Base-by-base conservation (phyloP, 2,888 invertebrate species). In the Celastrina argiolus region DNA sequence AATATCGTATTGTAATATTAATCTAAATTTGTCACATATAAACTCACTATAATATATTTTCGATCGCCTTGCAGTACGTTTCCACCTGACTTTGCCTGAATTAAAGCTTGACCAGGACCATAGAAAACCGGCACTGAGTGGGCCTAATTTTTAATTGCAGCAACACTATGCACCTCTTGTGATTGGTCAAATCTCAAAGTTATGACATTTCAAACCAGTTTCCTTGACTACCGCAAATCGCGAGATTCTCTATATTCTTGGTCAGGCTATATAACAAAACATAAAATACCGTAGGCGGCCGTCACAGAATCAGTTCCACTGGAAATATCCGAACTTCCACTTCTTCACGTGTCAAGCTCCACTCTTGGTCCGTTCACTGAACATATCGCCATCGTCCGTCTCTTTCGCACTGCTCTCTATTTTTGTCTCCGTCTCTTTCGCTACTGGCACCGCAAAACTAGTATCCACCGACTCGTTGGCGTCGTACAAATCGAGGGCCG, bases 251-350 rank as follows among this genome's bases (percentile, higher is more conserved):
- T 51, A 26, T 8, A 51, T 26, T 51, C 12, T 5, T 14, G 8
- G 51, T 14, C 4, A 1, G 45, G 12, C 22, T 16, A 22, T 51
- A 51, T 51, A 51, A 51, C 51, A 59, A 59, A 36, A 61, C 22
- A 41, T 41, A n/a, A n/a, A n/a, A 39, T 26, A 56, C 65, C 56
- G 63, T 42, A 42, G 68, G 71, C 67, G 67, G 68, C 68, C 79
- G 80, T 84, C 88, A 87, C 90, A 89, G 88, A 88, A 87, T 89
- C 88, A 87, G 79, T 81, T 83, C 85, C 85, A 83, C 81, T 85
- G 88, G 84, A 88, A 87, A 81, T 85, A 84, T 71, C 86, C 87
- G 66, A 79, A 78, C 75, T 80, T 81, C 83, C 85, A 79, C 64
- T 74, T 71, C 18, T 75, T 74, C 75, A 81, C 75, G 68, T 78